Base-by-base conservation (phyloP, 2,888 invertebrate genomes). In the Acheta domesticus region DNA sequence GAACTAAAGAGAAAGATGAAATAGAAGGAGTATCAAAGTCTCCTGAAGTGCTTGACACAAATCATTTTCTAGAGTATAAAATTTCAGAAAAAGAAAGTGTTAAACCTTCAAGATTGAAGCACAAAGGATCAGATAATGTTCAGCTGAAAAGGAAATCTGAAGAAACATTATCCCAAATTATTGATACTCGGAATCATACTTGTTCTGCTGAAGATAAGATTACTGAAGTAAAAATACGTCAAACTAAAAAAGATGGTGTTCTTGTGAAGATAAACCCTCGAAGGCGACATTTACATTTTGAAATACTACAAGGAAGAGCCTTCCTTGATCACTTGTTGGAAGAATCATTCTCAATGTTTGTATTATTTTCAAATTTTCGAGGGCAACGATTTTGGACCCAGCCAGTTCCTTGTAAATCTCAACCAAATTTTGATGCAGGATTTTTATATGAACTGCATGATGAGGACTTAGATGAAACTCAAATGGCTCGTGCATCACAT, bases 271-370 rank as follows among this genome's bases (percentile, higher is more conserved):
- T 62, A 62, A 62, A 62, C n/a, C 62, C 62, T 62, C 14, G n/a
- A 62, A 62, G n/a, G 62, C 62, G 16, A 14, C 62, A 62, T 62
- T 19, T 62, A n/a, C 62, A 62, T 62, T 62, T 62, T 62, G 62
- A 62, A 62, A 62, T 62, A 19, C n/a, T 62, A n/a, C 14, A n/a
- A 19, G 62, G 62, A 11, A 62, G n/a, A 62, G 14, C 62, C 62
- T 62, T 62, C 11, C 62, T 62, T 62, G 62, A 62, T n/a, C 62
- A 62, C 62, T 62, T 62, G n/a, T 62, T 62, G n/a, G 62, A 62
- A 11, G 62, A 62, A 19, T 19, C 16, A 8, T 62, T 62, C 62
- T 62, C 62, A 62, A 19, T 62, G 62, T 62, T 62, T 62, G 14
- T 62, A 62, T 19, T 62, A 62, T 62, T 14, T 16, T 62, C 12